A percentile compares a stretch with the other conserved stretches of the same genome.
Conservation (phyloP, 2,113 vertebrate genomes). For the Callospermophilus lateralis region DNA sequence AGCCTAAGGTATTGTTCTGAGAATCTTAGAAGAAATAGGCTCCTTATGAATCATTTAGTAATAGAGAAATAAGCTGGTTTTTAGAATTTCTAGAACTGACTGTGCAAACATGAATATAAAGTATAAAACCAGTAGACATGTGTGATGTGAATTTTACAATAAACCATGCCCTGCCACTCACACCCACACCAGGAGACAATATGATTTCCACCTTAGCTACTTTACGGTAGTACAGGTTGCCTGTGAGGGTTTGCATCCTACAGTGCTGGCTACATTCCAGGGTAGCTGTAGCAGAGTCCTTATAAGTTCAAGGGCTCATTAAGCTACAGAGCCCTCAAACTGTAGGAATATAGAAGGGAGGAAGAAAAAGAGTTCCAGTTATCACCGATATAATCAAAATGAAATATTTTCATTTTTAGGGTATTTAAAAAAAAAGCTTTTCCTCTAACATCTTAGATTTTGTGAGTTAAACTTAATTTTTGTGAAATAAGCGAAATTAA, state of each 20-base stretch:
- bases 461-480: not conserved
- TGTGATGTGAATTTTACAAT: not conserved
- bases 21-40: not conserved
- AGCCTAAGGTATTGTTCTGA: not conserved
- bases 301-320: conserved; percentile 3
- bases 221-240: not conserved
- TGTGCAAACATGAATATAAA: not conserved
- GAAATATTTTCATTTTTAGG: not conserved
- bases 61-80: conserved; percentile 24
- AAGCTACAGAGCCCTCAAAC: not conserved
- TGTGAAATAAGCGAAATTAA: not conserved
- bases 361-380: not conserved
- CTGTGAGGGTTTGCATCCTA: not conserved
- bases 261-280: not conserved
- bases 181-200: not conserved
- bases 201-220: conserved; percentile 5
- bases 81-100: conserved; percentile 30
- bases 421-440: not conserved
- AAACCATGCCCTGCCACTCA: not conserved
- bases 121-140: not conserved
- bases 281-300: not conserved
- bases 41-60: conserved; percentile 41
- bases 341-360: not conserved
- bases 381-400: not conserved
- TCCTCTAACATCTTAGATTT: not conserved